Base-by-base conservation (phyloP, 2,888 invertebrate genomes). In the Podotricha telesiphe region DNA sequence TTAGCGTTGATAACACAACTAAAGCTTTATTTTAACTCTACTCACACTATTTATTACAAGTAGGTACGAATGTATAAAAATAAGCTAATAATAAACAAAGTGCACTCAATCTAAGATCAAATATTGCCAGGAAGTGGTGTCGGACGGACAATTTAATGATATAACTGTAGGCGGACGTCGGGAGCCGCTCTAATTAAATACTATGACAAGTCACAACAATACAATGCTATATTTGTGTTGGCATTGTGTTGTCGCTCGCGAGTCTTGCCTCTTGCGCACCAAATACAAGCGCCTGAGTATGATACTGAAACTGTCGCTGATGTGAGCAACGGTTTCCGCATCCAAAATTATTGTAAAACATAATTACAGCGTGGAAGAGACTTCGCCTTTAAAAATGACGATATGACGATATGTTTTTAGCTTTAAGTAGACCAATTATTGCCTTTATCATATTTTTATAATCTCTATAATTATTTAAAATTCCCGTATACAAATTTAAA, bases 201-300 rank as follows among this genome's bases (percentile, higher is more conserved):
- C 56, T 65, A 28, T 65, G 58, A 66, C 48, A 58, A 63, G 47
- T 48, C 13, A 19, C 48, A 10, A 58, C 22, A 66, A 66, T 40
- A 66, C 13, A 8, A 11, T 0, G 22, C n/a, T 8, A 11, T 13
- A 8, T 22, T n/a, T n/a, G n/a, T n/a, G n/a, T n/a, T n/a, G n/a
- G n/a, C 40, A 48, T 66, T 64, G 56, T 65, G 48, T 20, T 48
- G 19, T 20, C 48, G 20, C 34, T 47, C 34, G n/a, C 48, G n/a
- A 47, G 13, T 3, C 42, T 13, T 13, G 42, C 13, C 2, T 3
- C 13, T 37, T 10, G 37, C 42, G 13, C 11, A 42, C 42, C 2
- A 1, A 3, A 13, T 0, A 42, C 2, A 42, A 42, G 13, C 42
- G 42, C 4, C 3, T 42, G 42, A 42, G 2, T 1, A 7, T 42